phyloP scores from a whole-genome alignment of 1,140 invertebrate species.

The Lepidurus packardi region DNA sequence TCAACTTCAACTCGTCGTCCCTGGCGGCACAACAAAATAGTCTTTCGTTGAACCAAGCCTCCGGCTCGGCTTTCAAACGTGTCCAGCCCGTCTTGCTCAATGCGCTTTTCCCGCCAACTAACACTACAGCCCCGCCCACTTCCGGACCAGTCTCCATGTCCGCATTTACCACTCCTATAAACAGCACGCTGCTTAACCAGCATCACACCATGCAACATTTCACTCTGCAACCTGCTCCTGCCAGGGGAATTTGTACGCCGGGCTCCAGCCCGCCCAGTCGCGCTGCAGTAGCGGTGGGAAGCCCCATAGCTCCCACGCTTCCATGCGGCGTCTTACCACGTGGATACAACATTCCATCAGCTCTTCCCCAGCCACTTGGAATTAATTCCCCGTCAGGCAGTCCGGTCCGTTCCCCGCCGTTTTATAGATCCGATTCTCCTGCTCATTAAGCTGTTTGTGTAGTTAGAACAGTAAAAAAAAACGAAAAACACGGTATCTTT shows the following conservation, averaged over 20 bases:
- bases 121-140: not conserved
- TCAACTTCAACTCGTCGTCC: not conserved
- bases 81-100: slow-evolving; percentile 19
- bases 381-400: not conserved
- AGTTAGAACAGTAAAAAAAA: not conserved
- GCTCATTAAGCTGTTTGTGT: not conserved
- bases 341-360: not conserved
- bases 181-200: not conserved
- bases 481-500: too few species aligned
- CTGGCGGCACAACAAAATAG: slow-evolving; percentile 23
- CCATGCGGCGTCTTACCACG: not conserved
- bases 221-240: not conserved
- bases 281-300: not conserved
- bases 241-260: not conserved
- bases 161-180: not conserved
- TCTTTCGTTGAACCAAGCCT: slow-evolving; percentile 33
- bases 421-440: slow-evolving; percentile 19
- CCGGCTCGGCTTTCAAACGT: slow-evolving; percentile 22
- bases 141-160: not conserved
- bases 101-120: not conserved
- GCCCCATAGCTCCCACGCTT: not conserved
- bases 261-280: not conserved
- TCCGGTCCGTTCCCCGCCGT: slow-evolving; percentile 7
- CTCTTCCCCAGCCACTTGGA: slow-evolving; percentile 10
- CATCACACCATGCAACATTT: slow-evolving; percentile 10